Base-by-base conservation (phyloP, 1,140 invertebrate genomes). In the Drepana arcuata region DNA sequence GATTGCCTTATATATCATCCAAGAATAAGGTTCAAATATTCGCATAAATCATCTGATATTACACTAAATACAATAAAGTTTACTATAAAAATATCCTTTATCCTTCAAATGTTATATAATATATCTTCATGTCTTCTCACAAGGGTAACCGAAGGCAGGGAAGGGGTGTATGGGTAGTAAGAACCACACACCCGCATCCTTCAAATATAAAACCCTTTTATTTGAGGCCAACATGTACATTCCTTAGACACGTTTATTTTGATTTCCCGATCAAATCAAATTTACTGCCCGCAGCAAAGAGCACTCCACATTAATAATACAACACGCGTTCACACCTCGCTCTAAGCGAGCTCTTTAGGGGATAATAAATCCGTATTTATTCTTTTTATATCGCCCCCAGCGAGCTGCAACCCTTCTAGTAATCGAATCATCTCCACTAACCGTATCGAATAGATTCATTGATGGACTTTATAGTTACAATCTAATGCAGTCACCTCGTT, bases 321-420 rank as follows among this genome's bases (percentile, higher is more conserved):
- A 82, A 65, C 48, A 53, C 57, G 45, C 55, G 66, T 81, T 78
- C 73, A 55, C 78, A 79, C 74, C 71, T 78, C 46, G 49, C 52
- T 57, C 72, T 81, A 81, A 79, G 62, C 65, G 65, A 47, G 51
- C 50, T 73, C 77, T 77, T 75, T 74, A 74, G 74, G 74, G 78
- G 61, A 75, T 78, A 79, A 82, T 82, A 82, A 82, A 82, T 82
- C 72, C 73, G 65, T 82, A 79, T 79, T 79, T 82, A 79, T 79
- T 82, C 69, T 79, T 78, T 77, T 78, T 80, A 77, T 74, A 68
- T 69, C 53, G 52, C 43, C 54, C 61, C 62, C 36, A 7, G 30
- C 24, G 23, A 10, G 11, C 16, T 27, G 33, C 56, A 56, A 71
- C 72, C 77, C 77, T 56, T 55, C 41, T 43, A 16, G 45, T 75